Percentiles rank a stretch among this genome's conserved stretches.
Conservation (phyloP, 2,113 vertebrate genomes). For the Leptobrachium leishanense region DNA sequence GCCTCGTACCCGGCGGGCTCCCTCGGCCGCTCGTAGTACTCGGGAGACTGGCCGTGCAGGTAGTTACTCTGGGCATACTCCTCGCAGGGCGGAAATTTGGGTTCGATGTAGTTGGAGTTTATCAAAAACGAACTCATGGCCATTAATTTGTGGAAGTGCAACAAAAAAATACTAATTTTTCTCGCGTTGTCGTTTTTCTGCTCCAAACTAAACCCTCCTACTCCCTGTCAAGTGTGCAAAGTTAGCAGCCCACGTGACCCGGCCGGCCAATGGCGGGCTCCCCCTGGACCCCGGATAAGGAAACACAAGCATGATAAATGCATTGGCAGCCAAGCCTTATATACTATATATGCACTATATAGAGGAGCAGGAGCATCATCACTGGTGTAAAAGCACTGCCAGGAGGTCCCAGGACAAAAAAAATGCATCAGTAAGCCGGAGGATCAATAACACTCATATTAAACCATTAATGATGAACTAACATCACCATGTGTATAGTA, state of each 20-base stretch:
- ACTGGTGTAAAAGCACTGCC: slow-evolving; percentile 31
- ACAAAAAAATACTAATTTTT: slow-evolving; percentile 97
- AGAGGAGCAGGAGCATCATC: slow-evolving; percentile 34
- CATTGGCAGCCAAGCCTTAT: slow-evolving; percentile 35
- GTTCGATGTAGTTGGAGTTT: slow-evolving; percentile 99
- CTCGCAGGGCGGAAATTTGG: slow-evolving; percentile 96
- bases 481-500: too few species aligned
- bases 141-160: slow-evolving; percentile 98
- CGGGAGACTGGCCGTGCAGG: slow-evolving; percentile 74
- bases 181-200: slow-evolving; percentile 98
- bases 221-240: slow-evolving; percentile 90
- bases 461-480: too few species aligned
- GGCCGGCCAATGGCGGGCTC: slow-evolving; percentile 62
- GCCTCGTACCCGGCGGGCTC: slow-evolving; percentile 78
- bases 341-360: slow-evolving; percentile 6
- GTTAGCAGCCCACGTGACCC: slow-evolving; percentile 73
- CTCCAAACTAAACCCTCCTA: slow-evolving; percentile 91
- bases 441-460: slow-evolving; percentile 30
- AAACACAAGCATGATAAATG: slow-evolving; percentile 67
- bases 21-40: slow-evolving; percentile 86
- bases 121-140: slow-evolving; percentile 99
- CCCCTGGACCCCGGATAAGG: slow-evolving; percentile 77
- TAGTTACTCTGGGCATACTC: slow-evolving; percentile 91
- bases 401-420: slow-evolving; percentile 21
- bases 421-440: neutral